Base-by-base conservation (phyloP, 2,888 invertebrate species). In the Nasonia oneida region DNA sequence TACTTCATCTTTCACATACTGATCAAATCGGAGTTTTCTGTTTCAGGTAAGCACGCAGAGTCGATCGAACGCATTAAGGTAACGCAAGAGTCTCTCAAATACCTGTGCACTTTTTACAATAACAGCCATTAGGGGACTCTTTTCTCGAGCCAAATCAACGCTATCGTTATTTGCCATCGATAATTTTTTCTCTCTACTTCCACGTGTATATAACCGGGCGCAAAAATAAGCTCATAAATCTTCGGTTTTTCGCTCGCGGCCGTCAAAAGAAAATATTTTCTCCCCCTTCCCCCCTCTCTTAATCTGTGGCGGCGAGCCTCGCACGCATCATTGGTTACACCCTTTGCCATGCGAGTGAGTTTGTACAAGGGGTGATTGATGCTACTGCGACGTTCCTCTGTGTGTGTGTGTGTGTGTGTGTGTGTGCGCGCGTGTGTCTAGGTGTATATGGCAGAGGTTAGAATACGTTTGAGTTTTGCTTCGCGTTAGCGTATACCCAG, bases 241-340 rank as follows among this genome's bases (percentile, higher is more conserved):
- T 82, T 50, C 23, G 53, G 37, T 50, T 71, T 73, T 82, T 74
- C 42, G 39, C 39, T 3, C 42, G 14, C 57, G 6, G 18, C 33
- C 74, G 50, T 64, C 61, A 64, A 74, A 33, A 18, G 50, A 70
- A 81, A 64, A 82, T 76, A 75, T 82, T 76, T 67, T 23, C 29
- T 29, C 1, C 29, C 29, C 29, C 29, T 29, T 1, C 29, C 29
- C 29, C 37, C 0, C n/a, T 61, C 57, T 61, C 18, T 14, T 57
- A 71, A 53, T 42, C 70, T 53, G 71, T 39, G 33, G 70, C 29
- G 42, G 23, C 67, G 10, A 71, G 70, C 70, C 37, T 1, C 29
- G 29, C 83, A 77, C 83, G 83, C 83, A 39, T 83, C 83, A 77
- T 83, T 57, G 77, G 42, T 76, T 82, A 82, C 76, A 23, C 37